Conservation (phyloP, 1,140 invertebrate genomes). For the Saccostrea cuccullata region DNA sequence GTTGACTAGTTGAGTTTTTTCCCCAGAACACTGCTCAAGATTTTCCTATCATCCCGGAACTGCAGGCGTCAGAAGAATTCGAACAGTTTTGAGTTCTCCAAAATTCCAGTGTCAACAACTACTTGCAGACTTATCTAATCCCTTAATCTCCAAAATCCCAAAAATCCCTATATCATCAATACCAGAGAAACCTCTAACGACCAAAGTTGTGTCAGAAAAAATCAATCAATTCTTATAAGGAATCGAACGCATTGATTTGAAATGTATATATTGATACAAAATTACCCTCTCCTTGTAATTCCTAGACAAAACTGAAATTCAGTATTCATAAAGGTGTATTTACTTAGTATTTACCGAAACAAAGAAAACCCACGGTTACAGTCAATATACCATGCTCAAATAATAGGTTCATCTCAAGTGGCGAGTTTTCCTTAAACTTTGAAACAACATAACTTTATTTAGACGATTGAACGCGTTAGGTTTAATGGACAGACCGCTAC, state of each 20-base stretch:
- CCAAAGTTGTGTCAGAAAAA: not conserved
- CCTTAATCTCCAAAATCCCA: slow-evolving; percentile 14
- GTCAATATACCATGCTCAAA: not conserved
- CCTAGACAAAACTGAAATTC: not conserved
- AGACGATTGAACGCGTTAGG: not conserved
- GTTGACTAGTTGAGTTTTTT: not conserved
- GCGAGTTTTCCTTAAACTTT: not conserved
- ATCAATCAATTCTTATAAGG: slow-evolving; percentile 17
- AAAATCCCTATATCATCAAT: not conserved
- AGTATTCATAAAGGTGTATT: slow-evolving; percentile 4
- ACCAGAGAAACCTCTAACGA: not conserved
- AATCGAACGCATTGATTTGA: slow-evolving; percentile 29
- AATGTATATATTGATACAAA: slow-evolving; percentile 33
- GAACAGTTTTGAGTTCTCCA: not conserved
- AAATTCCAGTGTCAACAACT: slow-evolving; percentile 12
- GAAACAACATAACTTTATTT: slow-evolving; percentile 6
- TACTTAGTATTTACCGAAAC: slow-evolving; percentile 10
- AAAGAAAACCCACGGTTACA: not conserved
- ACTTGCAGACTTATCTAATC: slow-evolving; percentile 9
- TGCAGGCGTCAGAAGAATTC: not conserved
- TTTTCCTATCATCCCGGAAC: not conserved
- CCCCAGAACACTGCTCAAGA: not conserved
- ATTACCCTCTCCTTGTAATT: not conserved
- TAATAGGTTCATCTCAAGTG: not conserved
- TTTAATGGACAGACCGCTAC: not conserved